Base-by-base conservation (phyloP, 1,140 invertebrate genomes). In the Oedothorax gibbosus region DNA sequence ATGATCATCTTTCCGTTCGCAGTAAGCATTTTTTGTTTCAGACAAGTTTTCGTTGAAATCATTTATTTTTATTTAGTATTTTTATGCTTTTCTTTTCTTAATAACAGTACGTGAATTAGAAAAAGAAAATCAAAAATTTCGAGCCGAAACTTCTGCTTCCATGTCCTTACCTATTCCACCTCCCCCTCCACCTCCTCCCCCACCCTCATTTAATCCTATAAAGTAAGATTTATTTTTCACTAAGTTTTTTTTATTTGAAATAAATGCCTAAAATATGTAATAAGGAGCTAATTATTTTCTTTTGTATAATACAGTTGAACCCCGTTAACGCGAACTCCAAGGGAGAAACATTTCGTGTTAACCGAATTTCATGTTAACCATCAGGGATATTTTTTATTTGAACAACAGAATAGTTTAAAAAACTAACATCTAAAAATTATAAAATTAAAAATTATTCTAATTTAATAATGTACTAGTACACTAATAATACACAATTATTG, bases 151-250 rank as follows among this genome's bases (percentile, higher is more conserved):
- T 10, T 53, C 69, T 54, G 49, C 49, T 62, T 50, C 49, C 21
- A 35, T 73, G 21, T 62, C 69, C 11, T 68, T 82, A n/a, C 62
- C 64, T 12, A 68, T 79, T 56, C 69, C 80, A 21, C 77, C 77
- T 21, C 75, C 75, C 51, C 80, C 12, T 71, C 80, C 80, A 15
- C 78, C 78, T 15, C 64, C 66, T 20, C 78, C 78, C 12, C 80
- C 80, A 53, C 68, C 80, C 11, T 62, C 69, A 60, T 82, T 82
- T 54, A 82, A 82, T 54, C 80, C 80, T 21, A 82, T 82, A 21
- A 82, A 73, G 80, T 82, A 54, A 53, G 69, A 72, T n/a, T 53
- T 15, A 5, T 51, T 54, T 71, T 35, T 35, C 35, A 5, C 35
- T 35, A 35, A 35, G 35, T 35, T 35, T 69, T 10, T 68, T 10